Percentiles rank a stretch among this genome's conserved stretches.
Evolutionary conservation across 2,797 vertebrate species (phyloP).

Genomic region (Scomberomorus guttatus): DNA sequence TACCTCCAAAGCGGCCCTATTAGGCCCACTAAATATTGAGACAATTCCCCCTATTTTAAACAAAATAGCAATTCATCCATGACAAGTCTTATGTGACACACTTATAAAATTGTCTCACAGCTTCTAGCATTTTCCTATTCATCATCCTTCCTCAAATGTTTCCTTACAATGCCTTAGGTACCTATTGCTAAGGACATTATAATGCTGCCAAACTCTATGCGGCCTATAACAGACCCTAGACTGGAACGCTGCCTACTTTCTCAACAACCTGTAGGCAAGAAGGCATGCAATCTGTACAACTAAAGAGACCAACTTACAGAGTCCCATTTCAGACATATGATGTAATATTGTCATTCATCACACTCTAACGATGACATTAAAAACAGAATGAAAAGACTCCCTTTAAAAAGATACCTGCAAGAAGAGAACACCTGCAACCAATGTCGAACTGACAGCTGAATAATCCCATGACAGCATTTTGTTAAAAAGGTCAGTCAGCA

Average conservation of each 20-base stretch:
- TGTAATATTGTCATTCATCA: constrained; percentile 8
- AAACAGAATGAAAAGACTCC: constrained; percentile 5
- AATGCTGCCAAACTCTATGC: constrained; percentile 40
- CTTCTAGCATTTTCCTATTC: constrained; percentile 55
- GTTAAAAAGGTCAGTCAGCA: background rate
- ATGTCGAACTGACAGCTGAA: background rate
- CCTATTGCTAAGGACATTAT: constrained; percentile 48
- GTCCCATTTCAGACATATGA: constrained; percentile 23
- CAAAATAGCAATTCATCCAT: constrained; percentile 53
- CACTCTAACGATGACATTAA: constrained; percentile 8
- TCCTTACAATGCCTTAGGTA: constrained; percentile 48
- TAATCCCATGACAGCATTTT: constrained; percentile 4
- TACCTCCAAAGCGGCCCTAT: constrained; percentile 52
- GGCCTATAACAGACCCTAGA: constrained; percentile 39
- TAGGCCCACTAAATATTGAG: constrained; percentile 59
- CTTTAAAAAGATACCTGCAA: background rate
- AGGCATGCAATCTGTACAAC: constrained; percentile 59
- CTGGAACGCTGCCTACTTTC: constrained; percentile 30
- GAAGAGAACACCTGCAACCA: background rate
- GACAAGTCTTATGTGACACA: constrained; percentile 44
- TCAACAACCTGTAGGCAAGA: constrained; percentile 40
- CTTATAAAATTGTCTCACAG: constrained; percentile 58
- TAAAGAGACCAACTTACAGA: constrained; percentile 28
- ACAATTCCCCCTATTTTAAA: constrained; percentile 59
- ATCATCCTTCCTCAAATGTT: constrained; percentile 39